A percentile compares a stretch with the other conserved stretches of the same genome.
Evolutionary conservation across 1,140 invertebrate genomes (phyloP).

Genomic region (Caenorhabditis elegans): DNA sequence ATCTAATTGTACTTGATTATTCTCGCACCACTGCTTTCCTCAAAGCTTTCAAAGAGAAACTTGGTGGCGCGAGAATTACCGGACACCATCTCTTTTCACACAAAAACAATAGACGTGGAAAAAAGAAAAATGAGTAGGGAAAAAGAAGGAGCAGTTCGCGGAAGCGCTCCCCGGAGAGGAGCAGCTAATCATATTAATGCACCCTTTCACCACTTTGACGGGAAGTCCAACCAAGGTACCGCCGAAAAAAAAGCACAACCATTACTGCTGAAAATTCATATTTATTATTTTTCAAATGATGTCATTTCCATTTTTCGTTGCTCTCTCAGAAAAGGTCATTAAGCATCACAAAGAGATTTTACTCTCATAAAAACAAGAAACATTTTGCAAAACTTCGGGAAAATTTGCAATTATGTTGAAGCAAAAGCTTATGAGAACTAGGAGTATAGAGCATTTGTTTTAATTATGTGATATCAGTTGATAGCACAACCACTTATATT

Average conservation of each 20-base stretch:
- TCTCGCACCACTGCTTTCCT: background rate
- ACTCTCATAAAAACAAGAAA: too few species aligned
- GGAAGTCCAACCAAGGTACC: constrained; percentile 26
- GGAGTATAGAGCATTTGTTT: too few species aligned
- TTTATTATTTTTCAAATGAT: background rate
- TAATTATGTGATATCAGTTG: too few species aligned
- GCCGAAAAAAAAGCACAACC: background rate
- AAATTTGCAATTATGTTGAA: too few species aligned
- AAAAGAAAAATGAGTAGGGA: background rate
- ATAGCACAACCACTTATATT: too few species aligned
- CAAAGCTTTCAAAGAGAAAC: constrained; percentile 12
- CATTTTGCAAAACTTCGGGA: too few species aligned
- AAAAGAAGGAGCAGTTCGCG: background rate
- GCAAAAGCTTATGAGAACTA: too few species aligned
- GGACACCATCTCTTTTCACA: background rate
- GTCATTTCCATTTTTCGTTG: too few species aligned
- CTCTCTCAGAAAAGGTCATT: too few species aligned
- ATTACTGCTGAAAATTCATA: background rate
- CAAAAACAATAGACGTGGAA: constrained; percentile 10
- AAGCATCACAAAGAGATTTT: too few species aligned
- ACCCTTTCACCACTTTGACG: constrained; percentile 7
- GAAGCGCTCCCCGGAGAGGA: constrained; percentile 25
- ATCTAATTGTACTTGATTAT: constrained; percentile 1
- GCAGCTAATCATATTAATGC: constrained; percentile 32
- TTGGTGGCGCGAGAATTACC: constrained; percentile 30